These are phyloP conservation scores for Biston betularia DNA, from an alignment of 2,888 invertebrate genomes.

Conservation along the genomic window DNA sequence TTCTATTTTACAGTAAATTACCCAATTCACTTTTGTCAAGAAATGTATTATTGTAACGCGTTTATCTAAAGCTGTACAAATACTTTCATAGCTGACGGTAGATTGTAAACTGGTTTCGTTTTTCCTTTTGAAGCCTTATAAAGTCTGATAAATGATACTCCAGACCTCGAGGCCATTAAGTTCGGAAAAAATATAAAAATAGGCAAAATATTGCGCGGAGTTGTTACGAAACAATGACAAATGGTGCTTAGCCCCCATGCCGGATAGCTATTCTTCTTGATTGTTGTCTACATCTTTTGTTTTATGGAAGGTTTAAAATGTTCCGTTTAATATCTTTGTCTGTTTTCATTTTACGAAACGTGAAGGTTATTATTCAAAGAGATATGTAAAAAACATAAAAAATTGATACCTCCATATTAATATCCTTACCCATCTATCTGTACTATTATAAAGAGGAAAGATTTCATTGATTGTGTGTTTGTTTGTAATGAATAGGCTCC, in stretches of 20 bases:
- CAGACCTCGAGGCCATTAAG: slow-evolving; percentile 29
- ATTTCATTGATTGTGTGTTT: no score
- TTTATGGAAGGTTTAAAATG: slow-evolving; percentile 20
- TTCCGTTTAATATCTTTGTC: slow-evolving; percentile 12
- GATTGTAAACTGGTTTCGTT: slow-evolving; percentile 10
- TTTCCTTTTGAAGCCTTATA: slow-evolving; percentile 18
- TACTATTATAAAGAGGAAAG: no score
- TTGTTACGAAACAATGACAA: slow-evolving; percentile 29
- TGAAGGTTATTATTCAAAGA: neutral
- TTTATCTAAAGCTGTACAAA: neutral
- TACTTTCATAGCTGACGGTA: neutral
- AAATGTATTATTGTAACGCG: neutral
- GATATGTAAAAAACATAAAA: neutral
- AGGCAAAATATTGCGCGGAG: slow-evolving; percentile 23
- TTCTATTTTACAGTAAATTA: no score
- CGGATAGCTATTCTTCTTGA: slow-evolving; percentile 29
- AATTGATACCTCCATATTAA: no score
- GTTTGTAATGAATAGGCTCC: no score
- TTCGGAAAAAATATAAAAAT: slow-evolving; percentile 24
- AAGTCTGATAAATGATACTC: slow-evolving; percentile 32
- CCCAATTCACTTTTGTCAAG: neutral
- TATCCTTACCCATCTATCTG: no score
- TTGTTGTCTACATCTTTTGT: slow-evolving; percentile 22
- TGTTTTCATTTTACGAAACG: neutral
- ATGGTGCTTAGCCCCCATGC: slow-evolving; percentile 17